phyloP scores from a whole-genome alignment of 2,113 vertebrate genomes.

The Myiozetetes cayanensis region DNA sequence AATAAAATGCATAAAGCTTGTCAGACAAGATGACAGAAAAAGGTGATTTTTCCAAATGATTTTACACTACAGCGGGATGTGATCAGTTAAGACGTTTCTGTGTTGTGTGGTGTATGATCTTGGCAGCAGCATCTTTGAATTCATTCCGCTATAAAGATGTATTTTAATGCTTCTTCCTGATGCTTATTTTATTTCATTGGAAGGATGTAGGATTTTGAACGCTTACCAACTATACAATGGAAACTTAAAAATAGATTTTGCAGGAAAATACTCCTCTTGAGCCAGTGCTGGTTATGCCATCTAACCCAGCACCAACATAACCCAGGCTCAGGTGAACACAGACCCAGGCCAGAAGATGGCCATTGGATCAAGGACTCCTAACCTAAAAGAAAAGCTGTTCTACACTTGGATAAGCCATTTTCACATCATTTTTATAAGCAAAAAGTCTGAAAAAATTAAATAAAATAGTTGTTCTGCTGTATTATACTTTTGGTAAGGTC shows the following conservation, averaged over 20 bases:
- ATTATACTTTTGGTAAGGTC: background rate
- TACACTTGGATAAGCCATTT: background rate
- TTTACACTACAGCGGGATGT: constrained; percentile 3
- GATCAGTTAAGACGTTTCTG: constrained; percentile 3
- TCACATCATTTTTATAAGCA: background rate
- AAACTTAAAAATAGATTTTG: background rate
- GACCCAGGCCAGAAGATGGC: background rate
- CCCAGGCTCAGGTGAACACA: background rate
- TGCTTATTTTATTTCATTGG: background rate
- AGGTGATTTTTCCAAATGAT: constrained; percentile 47
- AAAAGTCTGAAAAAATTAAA: background rate
- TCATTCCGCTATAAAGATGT: background rate
- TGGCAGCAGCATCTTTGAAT: constrained; percentile 14
- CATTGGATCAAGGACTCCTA: background rate
- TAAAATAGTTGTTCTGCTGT: background rate
- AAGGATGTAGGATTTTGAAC: background rate
- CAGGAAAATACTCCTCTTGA: background rate
- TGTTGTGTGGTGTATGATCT: background rate
- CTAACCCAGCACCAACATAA: background rate
- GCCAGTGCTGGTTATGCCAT: background rate
- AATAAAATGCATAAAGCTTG: constrained; percentile 71
- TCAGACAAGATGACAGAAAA: constrained; percentile 53
- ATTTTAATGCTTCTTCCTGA: background rate
- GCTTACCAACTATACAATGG: background rate
- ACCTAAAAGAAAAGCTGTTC: background rate